Conservation (phyloP, 1,140 invertebrate genomes). For the Glomeris maerens region DNA sequence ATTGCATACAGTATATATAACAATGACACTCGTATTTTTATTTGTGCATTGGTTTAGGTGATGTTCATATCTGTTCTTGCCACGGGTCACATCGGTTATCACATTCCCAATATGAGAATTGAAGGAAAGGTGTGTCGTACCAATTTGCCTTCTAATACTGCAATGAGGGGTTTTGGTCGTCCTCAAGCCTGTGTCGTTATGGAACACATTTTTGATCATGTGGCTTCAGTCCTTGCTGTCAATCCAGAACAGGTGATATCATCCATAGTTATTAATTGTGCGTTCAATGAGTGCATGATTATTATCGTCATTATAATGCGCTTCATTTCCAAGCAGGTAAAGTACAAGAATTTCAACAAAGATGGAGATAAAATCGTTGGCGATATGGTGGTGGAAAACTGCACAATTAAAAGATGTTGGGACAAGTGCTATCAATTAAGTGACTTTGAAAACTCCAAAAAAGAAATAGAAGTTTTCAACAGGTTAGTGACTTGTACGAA, state of each 20-base stretch:
- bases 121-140: constrained; percentile 60
- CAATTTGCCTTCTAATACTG: constrained; percentile 76
- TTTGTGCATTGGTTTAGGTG: no score
- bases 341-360: constrained; percentile 62
- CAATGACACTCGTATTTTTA: no score
- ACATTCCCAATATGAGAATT: constrained; percentile 50
- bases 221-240: constrained; percentile 52
- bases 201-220: constrained; percentile 59
- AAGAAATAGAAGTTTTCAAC: no score
- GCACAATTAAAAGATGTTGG: constrained; percentile 66
- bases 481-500: no score
- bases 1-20: no score
- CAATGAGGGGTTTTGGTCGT: constrained; percentile 76
- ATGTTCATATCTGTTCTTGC: constrained; percentile 62
- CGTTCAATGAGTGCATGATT: no score
- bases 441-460: no score
- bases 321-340: no score
- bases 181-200: constrained; percentile 75
- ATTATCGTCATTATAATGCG: no score
- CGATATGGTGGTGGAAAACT: constrained; percentile 55
- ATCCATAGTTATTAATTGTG: no score
- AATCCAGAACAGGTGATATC: constrained; percentile 40
- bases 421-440: constrained; percentile 64
- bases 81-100: constrained; percentile 62
- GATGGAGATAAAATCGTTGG: constrained; percentile 66